Evolutionary conservation across 2,888 invertebrate species (phyloP).

Genomic region (Lasioglossum pauxillum): DNA sequence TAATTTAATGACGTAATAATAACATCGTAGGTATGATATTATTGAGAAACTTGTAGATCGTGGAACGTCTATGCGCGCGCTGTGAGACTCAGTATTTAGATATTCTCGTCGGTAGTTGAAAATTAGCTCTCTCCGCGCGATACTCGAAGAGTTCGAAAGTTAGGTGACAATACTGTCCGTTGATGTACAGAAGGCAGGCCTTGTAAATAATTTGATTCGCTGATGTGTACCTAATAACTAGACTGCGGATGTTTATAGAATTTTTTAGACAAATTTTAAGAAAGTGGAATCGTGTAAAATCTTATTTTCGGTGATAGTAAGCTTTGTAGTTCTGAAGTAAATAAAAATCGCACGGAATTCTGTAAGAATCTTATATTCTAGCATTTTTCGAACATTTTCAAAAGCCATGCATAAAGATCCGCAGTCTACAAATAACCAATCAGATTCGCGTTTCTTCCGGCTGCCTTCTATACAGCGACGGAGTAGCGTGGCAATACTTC

Average conservation of each 20-base stretch:
- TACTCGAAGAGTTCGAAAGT: slow-evolving; percentile 43
- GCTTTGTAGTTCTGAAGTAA: no score
- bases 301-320: no score
- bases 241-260: not conserved
- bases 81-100: slow-evolving; percentile 38
- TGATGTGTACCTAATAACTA: no score
- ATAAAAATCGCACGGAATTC: no score
- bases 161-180: slow-evolving; percentile 43
- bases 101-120: not conserved
- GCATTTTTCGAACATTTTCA: no score
- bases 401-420: no score
- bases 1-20: slow-evolving; percentile 20
- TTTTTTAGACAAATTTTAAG: no score
- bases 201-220: not conserved
- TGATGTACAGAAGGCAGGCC: not conserved
- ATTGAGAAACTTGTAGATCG: slow-evolving; percentile 11
- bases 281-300: no score
- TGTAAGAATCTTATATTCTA: no score
- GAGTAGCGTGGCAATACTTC: not conserved
- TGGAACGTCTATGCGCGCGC: not conserved
- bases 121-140: not conserved
- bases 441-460: not conserved
- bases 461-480: not conserved
- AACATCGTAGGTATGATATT: slow-evolving; percentile 20
- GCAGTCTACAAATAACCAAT: not conserved